Evolutionary conservation across 2,113 vertebrate species (phyloP).

Genomic region (Bombycilla garrulus): DNA sequence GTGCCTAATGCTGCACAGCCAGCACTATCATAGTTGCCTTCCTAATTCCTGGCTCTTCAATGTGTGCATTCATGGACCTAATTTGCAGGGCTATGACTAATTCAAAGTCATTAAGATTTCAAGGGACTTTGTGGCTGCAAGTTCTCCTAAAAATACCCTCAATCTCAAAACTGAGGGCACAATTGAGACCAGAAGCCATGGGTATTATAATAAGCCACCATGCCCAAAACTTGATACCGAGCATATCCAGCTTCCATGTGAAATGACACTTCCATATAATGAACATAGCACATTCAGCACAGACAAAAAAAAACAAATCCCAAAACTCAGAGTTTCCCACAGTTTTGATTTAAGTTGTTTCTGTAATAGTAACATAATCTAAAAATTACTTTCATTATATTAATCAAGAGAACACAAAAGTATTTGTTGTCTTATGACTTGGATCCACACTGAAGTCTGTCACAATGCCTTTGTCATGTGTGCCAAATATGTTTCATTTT

Average conservation of each 20-base stretch:
- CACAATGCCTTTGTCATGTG: background rate
- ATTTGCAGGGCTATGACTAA: background rate
- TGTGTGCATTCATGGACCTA: rapidly evolving
- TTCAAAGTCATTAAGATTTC: background rate
- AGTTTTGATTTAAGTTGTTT: background rate
- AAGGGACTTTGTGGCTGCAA: background rate
- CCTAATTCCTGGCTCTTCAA: background rate
- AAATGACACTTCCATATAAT: rapidly evolving
- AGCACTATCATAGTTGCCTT: background rate
- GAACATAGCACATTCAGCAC: background rate
- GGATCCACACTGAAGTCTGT: background rate
- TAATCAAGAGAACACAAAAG: background rate
- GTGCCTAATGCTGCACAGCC: background rate
- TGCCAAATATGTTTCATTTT: background rate
- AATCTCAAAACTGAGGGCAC: background rate
- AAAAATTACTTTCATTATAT: background rate
- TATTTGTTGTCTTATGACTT: background rate
- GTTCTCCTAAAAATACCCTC: background rate
- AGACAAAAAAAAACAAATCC: background rate
- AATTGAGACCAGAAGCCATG: background rate
- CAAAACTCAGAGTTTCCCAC: background rate
- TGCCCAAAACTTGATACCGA: background rate
- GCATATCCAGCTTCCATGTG: background rate
- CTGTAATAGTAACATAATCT: background rate
- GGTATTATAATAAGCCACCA: background rate